These are phyloP conservation scores for Pagrus major DNA, from an alignment of 2,113 vertebrate species.

Conservation along the genomic window DNA sequence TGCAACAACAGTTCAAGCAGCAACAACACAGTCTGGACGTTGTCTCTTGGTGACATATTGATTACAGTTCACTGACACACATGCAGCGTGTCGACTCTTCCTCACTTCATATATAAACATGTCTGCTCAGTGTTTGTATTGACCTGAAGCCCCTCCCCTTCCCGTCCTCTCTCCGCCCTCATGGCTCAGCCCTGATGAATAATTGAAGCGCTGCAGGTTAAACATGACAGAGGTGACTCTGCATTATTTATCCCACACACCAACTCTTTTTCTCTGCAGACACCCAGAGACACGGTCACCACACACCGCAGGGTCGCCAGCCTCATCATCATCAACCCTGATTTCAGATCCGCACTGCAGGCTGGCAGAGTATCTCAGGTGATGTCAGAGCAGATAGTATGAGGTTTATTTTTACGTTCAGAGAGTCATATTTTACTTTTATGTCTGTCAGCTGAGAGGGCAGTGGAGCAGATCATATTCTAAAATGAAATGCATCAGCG, in stretches of 20 bases:
- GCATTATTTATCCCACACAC: slow-evolving; percentile 87
- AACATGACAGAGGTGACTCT: slow-evolving; percentile 78
- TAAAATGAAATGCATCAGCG: not conserved
- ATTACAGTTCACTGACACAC: not conserved
- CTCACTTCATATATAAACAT: not conserved
- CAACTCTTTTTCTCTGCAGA: slow-evolving; percentile 43
- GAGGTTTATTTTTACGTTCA: not conserved
- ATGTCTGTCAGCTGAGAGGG: not conserved
- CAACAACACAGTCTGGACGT: not conserved
- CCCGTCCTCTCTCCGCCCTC: slow-evolving; percentile 58
- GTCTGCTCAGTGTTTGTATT: not conserved
- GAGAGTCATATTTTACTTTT: not conserved
- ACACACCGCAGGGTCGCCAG: slow-evolving; percentile 27
- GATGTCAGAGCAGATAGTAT: fast-evolving
- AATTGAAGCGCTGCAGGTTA: slow-evolving; percentile 87
- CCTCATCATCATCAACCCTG: slow-evolving; percentile 2
- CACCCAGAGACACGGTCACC: slow-evolving; percentile 27
- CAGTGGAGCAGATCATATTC: slow-evolving; percentile 1
- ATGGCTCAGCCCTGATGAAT: slow-evolving; percentile 85
- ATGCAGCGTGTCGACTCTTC: not conserved
- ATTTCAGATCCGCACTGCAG: slow-evolving; percentile 6
- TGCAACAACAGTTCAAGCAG: not conserved
- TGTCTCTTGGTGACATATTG: not conserved
- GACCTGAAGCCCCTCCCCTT: slow-evolving; percentile 41
- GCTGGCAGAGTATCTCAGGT: not conserved